These are phyloP conservation scores for Amblyopsis rosae DNA, from an alignment of 2,113 vertebrate species.

Conservation along the genomic window DNA sequence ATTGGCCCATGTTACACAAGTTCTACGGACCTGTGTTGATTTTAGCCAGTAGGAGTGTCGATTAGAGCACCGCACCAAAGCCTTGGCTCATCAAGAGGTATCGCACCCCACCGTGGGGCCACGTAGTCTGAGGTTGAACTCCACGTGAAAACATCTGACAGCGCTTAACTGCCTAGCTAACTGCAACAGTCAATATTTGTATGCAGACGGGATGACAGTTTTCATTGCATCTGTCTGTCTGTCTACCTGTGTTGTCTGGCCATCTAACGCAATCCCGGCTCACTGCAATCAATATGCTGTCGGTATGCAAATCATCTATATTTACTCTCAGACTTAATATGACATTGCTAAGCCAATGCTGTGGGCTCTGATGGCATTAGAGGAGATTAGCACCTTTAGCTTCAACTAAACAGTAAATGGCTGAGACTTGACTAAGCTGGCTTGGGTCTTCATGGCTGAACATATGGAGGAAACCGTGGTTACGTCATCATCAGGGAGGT, in stretches of 20 bases:
- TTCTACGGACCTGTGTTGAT: slow-evolving; percentile 1
- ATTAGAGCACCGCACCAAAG: neutral
- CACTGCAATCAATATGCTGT: neutral
- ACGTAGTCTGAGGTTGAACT: neutral
- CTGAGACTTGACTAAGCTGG: slow-evolving; percentile 16
- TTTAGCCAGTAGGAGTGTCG: neutral
- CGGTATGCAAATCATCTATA: slow-evolving; percentile 17
- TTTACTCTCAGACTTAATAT: slow-evolving; percentile 37
- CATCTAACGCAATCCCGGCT: neutral
- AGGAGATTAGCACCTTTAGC: slow-evolving; percentile 56
- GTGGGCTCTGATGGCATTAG: slow-evolving; percentile 46
- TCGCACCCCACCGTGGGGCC: slow-evolving; percentile 3
- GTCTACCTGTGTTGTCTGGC: neutral
- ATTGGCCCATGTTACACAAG: neutral
- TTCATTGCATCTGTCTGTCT: neutral
- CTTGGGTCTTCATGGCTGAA: slow-evolving; percentile 51
- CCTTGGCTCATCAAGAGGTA: neutral
- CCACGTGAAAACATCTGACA: neutral
- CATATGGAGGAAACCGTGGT: neutral
- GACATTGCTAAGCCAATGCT: slow-evolving; percentile 34
- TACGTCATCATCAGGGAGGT: neutral
- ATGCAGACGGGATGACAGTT: neutral
- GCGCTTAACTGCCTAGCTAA: neutral
- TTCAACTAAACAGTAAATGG: slow-evolving; percentile 27
- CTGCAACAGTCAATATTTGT: no score